Conservation (phyloP, 2,888 invertebrate species). For the Augochlorella aurata region DNA sequence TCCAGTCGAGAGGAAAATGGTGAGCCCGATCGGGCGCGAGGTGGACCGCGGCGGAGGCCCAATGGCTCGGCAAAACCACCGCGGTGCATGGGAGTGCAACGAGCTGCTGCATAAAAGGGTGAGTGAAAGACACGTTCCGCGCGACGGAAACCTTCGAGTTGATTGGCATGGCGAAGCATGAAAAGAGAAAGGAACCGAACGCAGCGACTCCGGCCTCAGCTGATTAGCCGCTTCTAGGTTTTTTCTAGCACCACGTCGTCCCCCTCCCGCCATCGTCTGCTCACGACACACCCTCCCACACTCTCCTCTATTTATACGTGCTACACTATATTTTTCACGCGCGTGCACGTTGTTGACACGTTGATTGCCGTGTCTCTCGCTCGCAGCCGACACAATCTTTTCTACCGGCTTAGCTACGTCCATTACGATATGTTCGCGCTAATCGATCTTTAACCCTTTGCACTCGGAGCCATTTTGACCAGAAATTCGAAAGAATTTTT, state of each 20-base stretch:
- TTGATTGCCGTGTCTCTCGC: neutral
- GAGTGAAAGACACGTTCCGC: conserved; percentile 62
- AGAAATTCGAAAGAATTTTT: no score
- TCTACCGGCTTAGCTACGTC: no score
- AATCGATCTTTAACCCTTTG: no score
- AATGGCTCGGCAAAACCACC: conserved; percentile 58
- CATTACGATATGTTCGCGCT: no score
- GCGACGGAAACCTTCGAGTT: conserved; percentile 56
- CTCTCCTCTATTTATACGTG: neutral
- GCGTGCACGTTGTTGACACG: neutral
- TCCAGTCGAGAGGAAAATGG: conserved; percentile 71
- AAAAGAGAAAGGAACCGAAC: conserved; percentile 59
- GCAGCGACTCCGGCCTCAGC: conserved; percentile 52
- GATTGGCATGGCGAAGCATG: conserved; percentile 70
- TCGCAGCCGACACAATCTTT: no score
- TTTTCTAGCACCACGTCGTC: conserved; percentile 20
- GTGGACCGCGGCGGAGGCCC: conserved; percentile 71
- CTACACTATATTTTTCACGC: conserved; percentile 31
- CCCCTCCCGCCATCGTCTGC: neutral
- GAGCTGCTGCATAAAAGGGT: conserved; percentile 78
- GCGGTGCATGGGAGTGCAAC: conserved; percentile 66
- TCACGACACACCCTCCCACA: neutral
- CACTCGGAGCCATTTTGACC: no score
- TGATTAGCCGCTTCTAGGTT: conserved; percentile 48
- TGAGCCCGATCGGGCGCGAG: conserved; percentile 72